Evolutionary conservation across 2,797 vertebrate genomes (phyloP).

Genomic region (Lophius americanus): DNA sequence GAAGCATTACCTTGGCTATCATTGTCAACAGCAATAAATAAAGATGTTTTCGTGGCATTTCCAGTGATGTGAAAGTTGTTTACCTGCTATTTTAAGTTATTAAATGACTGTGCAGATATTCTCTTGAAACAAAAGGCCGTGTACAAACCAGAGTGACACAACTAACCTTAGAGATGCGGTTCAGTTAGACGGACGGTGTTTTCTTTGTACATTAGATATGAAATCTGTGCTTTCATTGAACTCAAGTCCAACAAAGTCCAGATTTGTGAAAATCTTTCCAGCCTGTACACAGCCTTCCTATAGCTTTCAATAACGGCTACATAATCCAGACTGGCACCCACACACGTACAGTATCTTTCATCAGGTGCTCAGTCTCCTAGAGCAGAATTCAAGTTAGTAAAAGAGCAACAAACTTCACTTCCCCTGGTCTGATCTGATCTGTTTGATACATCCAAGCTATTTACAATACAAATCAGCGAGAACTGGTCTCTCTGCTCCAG

Average conservation of each 20-base stretch:
- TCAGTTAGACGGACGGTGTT: neutral
- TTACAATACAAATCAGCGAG: constrained; percentile 51
- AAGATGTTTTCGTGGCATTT: constrained; percentile 63
- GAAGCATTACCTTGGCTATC: constrained; percentile 40
- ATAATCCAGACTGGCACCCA: constrained; percentile 45
- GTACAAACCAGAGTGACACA: constrained; percentile 40
- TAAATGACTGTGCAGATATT: constrained; percentile 50
- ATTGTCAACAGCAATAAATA: constrained; percentile 75
- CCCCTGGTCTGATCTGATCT: constrained; percentile 55
- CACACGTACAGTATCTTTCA: constrained; percentile 5
- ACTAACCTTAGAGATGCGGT: neutral
- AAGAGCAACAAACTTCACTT: constrained; percentile 72
- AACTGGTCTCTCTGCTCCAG: constrained; percentile 16
- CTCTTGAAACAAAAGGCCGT: constrained; percentile 34
- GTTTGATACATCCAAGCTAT: constrained; percentile 60
- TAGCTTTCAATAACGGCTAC: constrained; percentile 53
- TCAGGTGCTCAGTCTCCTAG: constrained; percentile 28
- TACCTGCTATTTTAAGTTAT: constrained; percentile 43
- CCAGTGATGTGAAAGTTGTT: constrained; percentile 48
- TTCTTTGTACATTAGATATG: too few relatives aligned
- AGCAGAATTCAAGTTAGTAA: constrained; percentile 66
- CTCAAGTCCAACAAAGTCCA: neutral
- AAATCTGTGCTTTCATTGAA: too few relatives aligned
- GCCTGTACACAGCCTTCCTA: constrained; percentile 34
- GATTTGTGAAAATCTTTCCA: constrained; percentile 27